Evolutionary conservation across 2,888 invertebrate species (phyloP).

Genomic region (Coleophora flavipennella): DNA sequence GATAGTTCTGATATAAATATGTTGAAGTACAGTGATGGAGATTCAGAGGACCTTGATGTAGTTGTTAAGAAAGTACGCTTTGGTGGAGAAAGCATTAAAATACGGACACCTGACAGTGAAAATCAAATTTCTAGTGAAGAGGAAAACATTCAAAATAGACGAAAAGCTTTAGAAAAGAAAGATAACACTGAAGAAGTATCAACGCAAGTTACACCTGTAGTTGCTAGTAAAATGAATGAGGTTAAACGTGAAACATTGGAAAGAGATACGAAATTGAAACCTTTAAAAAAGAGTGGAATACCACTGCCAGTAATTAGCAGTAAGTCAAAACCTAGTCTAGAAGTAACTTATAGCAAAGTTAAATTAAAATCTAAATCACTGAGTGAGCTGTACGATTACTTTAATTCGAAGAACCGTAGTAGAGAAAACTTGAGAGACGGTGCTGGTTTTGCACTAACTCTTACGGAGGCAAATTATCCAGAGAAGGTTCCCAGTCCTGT

Average conservation of each 20-base stretch:
- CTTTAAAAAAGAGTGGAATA: slow-evolving; percentile 49
- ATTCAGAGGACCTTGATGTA: slow-evolving; percentile 72
- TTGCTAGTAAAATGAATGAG: slow-evolving; percentile 45
- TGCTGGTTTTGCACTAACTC: slow-evolving; percentile 46
- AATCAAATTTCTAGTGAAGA: slow-evolving; percentile 74
- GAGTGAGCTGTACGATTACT: slow-evolving; percentile 63
- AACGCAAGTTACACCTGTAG: slow-evolving; percentile 30
- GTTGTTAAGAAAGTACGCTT: slow-evolving; percentile 82
- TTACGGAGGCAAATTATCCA: slow-evolving; percentile 47
- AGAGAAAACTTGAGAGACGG: slow-evolving; percentile 35
- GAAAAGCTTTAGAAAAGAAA: slow-evolving; percentile 16
- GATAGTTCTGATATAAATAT: slow-evolving; percentile 63
- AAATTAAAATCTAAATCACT: slow-evolving; percentile 64
- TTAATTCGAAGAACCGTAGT: slow-evolving; percentile 49
- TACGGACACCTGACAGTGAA: slow-evolving; percentile 89
- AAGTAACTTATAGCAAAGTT: slow-evolving; percentile 37
- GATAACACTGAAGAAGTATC: slow-evolving; percentile 31
- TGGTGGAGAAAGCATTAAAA: slow-evolving; percentile 89
- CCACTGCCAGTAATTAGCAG: slow-evolving; percentile 54
- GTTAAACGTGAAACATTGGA: slow-evolving; percentile 42
- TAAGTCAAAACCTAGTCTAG: slow-evolving; percentile 28
- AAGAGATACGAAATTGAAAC: slow-evolving; percentile 28
- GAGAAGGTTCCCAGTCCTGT: slow-evolving; percentile 64
- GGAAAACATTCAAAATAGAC: slow-evolving; percentile 38
- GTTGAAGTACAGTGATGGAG: slow-evolving; percentile 75